Base-by-base conservation (phyloP, 92 coral and sea anemone species). In the Epizoanthus ramosus region DNA sequence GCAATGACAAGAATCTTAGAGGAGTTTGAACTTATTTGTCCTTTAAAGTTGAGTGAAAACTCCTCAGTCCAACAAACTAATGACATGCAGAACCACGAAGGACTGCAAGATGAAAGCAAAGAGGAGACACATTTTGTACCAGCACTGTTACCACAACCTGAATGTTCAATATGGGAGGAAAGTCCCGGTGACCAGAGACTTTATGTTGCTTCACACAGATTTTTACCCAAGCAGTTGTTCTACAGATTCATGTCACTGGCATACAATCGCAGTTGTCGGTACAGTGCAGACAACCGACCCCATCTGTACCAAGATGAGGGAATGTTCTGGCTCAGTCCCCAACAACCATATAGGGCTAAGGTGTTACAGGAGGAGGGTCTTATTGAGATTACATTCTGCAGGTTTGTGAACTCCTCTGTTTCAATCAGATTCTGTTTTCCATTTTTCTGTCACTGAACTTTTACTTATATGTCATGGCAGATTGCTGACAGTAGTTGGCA, bases 281-380 rank as follows among this genome's bases (percentile, higher is more conserved):
- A 37, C 74, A 69, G 54, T 69, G 74, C 56, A 9, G 74, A 69
- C 74, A 69, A 69, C 74, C 37, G 74, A 41, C 74, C 74, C 12
- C 13, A 37, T 1, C 74, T 69, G 15, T 5, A 37, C 28, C 74
- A 69, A 52, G 74, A 69, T 35, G 74, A 69, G 25, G 74, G 74
- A 17, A 8, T 69, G 74, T 69, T 69, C 54, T 69, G 74, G 74
- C 52, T 69, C 25, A 41, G 74, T 3, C 25, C 24, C 8, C 74
- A 69, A 24, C 74, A 69, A 2, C 54, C 74, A 13, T 69, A 69
- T 56, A 69, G 7, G 14, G 54, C 54, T 35, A 69, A 19, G 57
- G 39, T 69, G 14, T 53, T 69, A 6, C 19, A 37, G 2, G 24
- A 69, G 8, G 74, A 69, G 43, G 74, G 74, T 54, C 52, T 69